Evolutionary conservation across 2,797 vertebrate species (phyloP), one percentile per base, ranked within the genome.

Genomic region (Pteropus rufus): DNA sequence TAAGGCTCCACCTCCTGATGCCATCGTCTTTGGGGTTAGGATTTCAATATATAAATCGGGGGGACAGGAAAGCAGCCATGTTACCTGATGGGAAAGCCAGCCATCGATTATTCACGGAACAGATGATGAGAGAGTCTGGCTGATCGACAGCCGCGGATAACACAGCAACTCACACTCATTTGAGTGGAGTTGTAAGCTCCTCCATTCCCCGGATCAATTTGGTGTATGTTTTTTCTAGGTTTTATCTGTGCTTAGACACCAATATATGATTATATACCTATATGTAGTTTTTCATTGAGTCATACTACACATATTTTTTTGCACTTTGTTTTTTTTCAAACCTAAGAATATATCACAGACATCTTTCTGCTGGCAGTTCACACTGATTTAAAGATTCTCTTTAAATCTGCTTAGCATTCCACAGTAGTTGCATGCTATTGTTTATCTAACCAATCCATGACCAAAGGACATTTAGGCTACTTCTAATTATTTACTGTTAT

Each of bases 261-360:
- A 29, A 58, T n/a, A 31, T 21, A 24, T 34, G 5, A 49, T 49
- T 26, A 34, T 56, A 36, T 46, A 73, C 4, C 11, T 56, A 60
- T 7, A 49, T 29, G 29, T 46, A 36, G 7, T 31, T 84, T 92
- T 34, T 31, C 44, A 83, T 34, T 11, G 1, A 36, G 18, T 86
- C 26, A 10, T 49, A 58, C 18, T 64, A 52, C 34, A 82, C 7
- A 11, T 44, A 64, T 39, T 14, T 46, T 96, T 72, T 67, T 69
- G 24, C n/a, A 79, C 49, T 65, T 84, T 93, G 31, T 4, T 80
- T 91, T 90, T 65, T 80, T 95, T 88, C 65, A n/a, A 83, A 52
- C 19, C 52, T 39, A 83, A 93, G 58, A 84, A 10, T 79, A 21
- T 23, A 31, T 93, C 44, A 21, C 23, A 14, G 54, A 41, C n/a